Conservation (phyloP, 53 echinoderm and acorn worm genomes). For the Pentamera pediparva region DNA sequence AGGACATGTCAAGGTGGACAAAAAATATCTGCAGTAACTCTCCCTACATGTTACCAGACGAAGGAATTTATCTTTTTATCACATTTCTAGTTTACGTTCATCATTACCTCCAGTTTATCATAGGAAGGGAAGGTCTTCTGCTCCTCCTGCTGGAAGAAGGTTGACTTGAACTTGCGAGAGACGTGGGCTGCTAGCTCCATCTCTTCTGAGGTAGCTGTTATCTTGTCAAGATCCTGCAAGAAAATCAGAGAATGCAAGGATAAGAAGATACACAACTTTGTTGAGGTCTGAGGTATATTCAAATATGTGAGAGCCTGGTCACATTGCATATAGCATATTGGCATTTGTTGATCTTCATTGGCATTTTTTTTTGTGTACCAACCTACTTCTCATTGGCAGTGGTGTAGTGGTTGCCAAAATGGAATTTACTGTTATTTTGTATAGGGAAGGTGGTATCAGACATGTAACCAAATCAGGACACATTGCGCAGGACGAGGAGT, state of each 20-base stretch:
- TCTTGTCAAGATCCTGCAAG: conserved; percentile 63
- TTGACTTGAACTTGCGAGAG: conserved; percentile 72
- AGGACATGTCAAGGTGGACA: too few species aligned
- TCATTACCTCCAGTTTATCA: conserved; percentile 86
- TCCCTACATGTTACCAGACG: too few species aligned
- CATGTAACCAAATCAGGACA: too few species aligned
- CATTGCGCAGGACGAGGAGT: too few species aligned
- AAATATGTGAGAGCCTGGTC: neutral
- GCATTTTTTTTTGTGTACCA: too few species aligned
- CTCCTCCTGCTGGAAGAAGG: conserved; percentile 78
- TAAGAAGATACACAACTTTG: neutral
- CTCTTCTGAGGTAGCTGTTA: conserved; percentile 77
- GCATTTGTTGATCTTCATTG: neutral
- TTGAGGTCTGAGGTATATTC: neutral
- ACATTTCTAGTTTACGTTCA: too few species aligned
- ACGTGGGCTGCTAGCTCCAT: conserved; percentile 87
- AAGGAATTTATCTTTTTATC: too few species aligned
- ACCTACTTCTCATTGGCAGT: too few species aligned
- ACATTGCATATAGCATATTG: neutral
- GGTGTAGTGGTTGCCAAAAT: too few species aligned
- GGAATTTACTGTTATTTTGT: too few species aligned
- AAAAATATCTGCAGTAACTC: too few species aligned
- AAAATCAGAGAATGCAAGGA: neutral
- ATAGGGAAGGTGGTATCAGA: too few species aligned
- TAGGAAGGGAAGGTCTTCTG: conserved; percentile 95